A percentile compares a stretch with the other conserved stretches of the same genome.
Evolutionary conservation across 2,888 invertebrate genomes (phyloP).

Genomic region (Ormia ochracea): DNA sequence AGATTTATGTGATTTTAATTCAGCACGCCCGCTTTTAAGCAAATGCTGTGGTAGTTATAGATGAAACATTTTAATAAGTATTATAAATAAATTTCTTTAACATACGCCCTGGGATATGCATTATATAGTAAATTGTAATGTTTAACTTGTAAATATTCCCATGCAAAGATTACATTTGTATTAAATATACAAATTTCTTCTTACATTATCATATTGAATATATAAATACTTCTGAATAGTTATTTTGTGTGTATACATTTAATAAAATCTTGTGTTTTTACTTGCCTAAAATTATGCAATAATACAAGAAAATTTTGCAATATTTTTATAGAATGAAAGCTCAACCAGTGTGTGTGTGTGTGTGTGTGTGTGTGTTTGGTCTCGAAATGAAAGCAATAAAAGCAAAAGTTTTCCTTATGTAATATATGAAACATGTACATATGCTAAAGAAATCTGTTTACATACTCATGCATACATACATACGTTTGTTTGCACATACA

Average conservation of each 20-base stretch:
- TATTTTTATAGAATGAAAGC: neutral
- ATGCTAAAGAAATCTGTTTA: neutral
- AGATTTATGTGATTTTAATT: neutral
- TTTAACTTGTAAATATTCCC: slow-evolving; percentile 4
- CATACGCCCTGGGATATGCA: slow-evolving; percentile 21
- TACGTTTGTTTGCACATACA: no score
- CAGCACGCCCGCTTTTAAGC: neutral
- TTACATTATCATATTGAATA: slow-evolving; percentile 8
- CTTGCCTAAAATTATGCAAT: neutral
- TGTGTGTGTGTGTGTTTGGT: neutral
- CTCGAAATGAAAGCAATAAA: neutral
- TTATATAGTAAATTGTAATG: slow-evolving; percentile 13
- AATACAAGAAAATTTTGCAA: neutral
- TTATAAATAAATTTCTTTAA: neutral
- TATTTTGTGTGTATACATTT: neutral
- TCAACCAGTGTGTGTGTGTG: neutral
- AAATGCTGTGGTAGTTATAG: neutral
- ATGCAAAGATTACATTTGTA: neutral
- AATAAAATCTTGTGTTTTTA: neutral
- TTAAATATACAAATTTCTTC: neutral
- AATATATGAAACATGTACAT: no score
- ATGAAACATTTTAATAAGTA: neutral
- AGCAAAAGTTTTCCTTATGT: neutral
- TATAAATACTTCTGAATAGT: neutral
- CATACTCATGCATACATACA: no score